Conservation (phyloP, 2,888 invertebrate species). For the Scotopteryx bipunctaria region DNA sequence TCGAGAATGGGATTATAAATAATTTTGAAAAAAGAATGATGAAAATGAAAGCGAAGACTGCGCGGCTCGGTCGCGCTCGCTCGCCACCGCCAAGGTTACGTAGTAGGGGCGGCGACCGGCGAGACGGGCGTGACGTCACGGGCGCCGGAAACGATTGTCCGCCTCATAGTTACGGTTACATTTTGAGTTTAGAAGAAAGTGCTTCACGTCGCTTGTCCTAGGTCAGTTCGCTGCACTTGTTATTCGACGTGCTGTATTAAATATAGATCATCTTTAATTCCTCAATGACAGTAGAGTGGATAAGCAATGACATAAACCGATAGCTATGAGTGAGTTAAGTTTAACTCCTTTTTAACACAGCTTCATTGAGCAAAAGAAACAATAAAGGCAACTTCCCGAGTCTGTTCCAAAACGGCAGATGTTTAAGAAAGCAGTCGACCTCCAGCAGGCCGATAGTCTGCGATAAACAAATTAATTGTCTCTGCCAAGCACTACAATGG, state of each 20-base stretch:
- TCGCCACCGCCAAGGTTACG: constrained; percentile 64
- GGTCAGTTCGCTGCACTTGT: constrained; percentile 64
- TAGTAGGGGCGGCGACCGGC: constrained; percentile 77
- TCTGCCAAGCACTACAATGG: constrained; percentile 29
- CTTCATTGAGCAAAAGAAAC: constrained; percentile 27
- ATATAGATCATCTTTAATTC: background rate
- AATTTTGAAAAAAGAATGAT: constrained; percentile 59
- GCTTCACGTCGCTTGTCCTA: constrained; percentile 66
- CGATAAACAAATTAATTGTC: constrained; percentile 64
- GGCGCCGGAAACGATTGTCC: constrained; percentile 80
- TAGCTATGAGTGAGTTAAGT: too few species aligned
- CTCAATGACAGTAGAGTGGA: too few species aligned
- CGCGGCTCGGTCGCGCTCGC: constrained; percentile 41
- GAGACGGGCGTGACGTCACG: constrained; percentile 78
- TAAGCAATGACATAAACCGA: too few species aligned
- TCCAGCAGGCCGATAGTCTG: constrained; percentile 44
- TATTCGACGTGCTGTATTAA: constrained; percentile 1
- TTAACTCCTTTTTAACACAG: background rate
- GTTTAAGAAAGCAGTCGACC: constrained; percentile 60
- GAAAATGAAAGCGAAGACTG: constrained; percentile 64
- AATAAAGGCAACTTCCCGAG: constrained; percentile 42
- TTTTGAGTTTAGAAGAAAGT: constrained; percentile 82
- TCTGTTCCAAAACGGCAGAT: constrained; percentile 47
- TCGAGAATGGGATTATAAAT: constrained; percentile 45
- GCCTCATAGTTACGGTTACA: constrained; percentile 80